Base-by-base conservation (phyloP, 2,113 vertebrate genomes). In the Abramis brama region DNA sequence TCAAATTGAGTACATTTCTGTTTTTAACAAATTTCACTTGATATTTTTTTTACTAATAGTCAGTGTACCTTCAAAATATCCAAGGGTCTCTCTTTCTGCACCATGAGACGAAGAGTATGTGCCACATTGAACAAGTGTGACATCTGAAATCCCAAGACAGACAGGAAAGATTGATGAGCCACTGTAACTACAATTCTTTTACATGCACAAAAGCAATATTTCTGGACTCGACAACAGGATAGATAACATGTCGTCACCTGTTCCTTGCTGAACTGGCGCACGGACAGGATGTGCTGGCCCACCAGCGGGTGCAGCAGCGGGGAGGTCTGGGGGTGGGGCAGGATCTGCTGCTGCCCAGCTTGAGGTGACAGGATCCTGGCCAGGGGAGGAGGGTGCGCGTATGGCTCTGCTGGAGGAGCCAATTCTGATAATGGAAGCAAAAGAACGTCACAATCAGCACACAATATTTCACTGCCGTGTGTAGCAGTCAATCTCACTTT, bases 71-170 rank as follows among this genome's bases (percentile, higher is more conserved):
- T 99, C 64, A 99, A 94, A 75, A 99, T 95, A 81, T 99, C 98
- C n/a, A 99, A 91, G 86, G 93, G 97, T 5, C 96, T 95, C 84
- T 99, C 98, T 82, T 98, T 99, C 94, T 99, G 97, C 21, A 99
- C 97, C 96, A 98, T 93, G 94, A 99, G 88, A 30, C 97, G 97
- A 70, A 99, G 90, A 0, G 87, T 96, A 91, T 99, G 98, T 0
- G 98, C 97, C 62, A 99, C 94, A 0, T 99, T 99, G 88, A 98
- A 98, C 55, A 99, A 94, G 80, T 99, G 97, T 0, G 98, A 99
- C 92, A 99, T 92, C 98, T 99, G 88, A 0, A 50, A 90, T 47
- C 74, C 43, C 52, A 75, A 88, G 17, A 84, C 9, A 86, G 19
- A 70, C 27, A 87, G 1, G 39, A 59, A n/a, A 75, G 45, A 25